Evolutionary conservation across 2,113 vertebrate species (phyloP), one percentile per base, ranked within the genome.

Genomic region (Opisthocomus hoazin): DNA sequence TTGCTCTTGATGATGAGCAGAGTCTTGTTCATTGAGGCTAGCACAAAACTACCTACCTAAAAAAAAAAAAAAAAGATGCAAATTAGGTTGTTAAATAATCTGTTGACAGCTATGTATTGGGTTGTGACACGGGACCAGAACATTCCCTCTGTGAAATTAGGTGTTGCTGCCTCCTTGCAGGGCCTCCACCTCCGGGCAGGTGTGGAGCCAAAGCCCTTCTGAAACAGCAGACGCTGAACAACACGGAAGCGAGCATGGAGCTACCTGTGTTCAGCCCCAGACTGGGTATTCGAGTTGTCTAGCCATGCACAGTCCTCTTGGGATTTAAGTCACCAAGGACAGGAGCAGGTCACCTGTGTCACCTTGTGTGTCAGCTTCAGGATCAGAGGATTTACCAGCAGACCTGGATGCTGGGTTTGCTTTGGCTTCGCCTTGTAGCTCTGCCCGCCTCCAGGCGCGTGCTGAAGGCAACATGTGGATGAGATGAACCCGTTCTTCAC

Each of bases 211-310:
- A 45, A 87, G 30, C 43, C 27, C 29, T 92, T 79, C 51, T 66
- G 41, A 65, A 86, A 29, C 30, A 73, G 37, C 65, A 54, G 60
- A 21, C 0, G 1, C 16, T 77, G 69, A 82, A 41, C 36, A 50
- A 10, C n/a, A 22, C 0, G 0, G 24, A 69, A 74, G 24, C 0
- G 1, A 73, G 37, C 12, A 21, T 0, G 1, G 41, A 81, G 69
- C 63, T 75, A 5, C 29, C 61, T 1, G 0, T 37, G 29, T 57
- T 36, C n/a, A 48, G 66, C 46, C 41, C 23, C 63, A 48, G 53
- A 32, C 34, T 2, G 2, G 1, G 0, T 12, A 4, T 57, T 57
- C 1, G 1, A 53, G 54, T 26, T 54, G 64, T 70, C 18, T 45
- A 23, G 46, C 41, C 3, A 0, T 32, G 39, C 37, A 21, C 14